Base-by-base conservation (phyloP, 2,888 invertebrate species). In the Polyploca ridens region DNA sequence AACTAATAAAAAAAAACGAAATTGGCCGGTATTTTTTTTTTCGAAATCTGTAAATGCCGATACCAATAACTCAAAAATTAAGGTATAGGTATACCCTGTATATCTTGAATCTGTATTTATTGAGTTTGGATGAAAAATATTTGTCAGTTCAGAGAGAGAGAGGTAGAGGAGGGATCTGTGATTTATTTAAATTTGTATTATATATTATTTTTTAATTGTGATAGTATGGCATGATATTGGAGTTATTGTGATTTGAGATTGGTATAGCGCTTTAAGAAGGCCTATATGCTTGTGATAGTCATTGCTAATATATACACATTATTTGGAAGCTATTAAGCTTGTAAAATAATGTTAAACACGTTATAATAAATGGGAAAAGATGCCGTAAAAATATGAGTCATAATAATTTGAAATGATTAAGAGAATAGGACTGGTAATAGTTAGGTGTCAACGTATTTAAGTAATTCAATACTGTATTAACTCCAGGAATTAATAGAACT, bases 251-350 rank as follows among this genome's bases (percentile, higher is more conserved):
- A 76, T 77, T 77, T 69, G 65, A 74, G 61, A 71, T 75, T 71
- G 73, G 66, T 71, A 70, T 72, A 65, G 73, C 81, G 81, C 79
- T 81, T 82, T 81, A 5, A 69, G 74, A 83, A 81, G 75, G 77
- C 82, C 80, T 76, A 63, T 68, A 58, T 11, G 71, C 75, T 75
- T 83, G 83, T 85, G 85, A 86, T 86, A 84, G 76, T 79, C 75
- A 76, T 73, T 70, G 70, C 61, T 61, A 38, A 35, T 60, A 19
- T 33, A 10, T 19, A 69, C 73, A 67, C 19, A 69, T 69, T 67
- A 68, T 70, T 66, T 73, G 62, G 62, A 62, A 66, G 65, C 68
- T 66, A 19, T 54, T 19, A 54, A 54, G 54, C 54, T 10, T 19
- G 16, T 54, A 19, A 19, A 54, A 49, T 49, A 44, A 5, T 14